Percentiles rank a stretch among this genome's conserved stretches.
Conservation (phyloP, 1,140 invertebrate species). For the Drosophila kepulauana region DNA sequence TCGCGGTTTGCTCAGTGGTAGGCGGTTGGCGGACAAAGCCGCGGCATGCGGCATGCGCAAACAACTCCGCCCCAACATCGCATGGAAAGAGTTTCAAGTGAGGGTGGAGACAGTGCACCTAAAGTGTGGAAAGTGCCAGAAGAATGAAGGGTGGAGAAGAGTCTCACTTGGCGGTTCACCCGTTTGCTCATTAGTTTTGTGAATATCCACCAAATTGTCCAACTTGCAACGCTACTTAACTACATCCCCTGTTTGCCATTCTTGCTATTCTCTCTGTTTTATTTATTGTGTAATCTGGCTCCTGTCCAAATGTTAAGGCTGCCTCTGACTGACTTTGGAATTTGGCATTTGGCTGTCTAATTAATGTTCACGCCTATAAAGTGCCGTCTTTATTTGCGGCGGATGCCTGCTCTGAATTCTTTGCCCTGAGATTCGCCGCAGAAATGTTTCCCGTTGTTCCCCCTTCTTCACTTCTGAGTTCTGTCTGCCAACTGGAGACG, state of each 20-base stretch:
- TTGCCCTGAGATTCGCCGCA: conserved; percentile 48
- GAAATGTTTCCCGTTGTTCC: conserved; percentile 46
- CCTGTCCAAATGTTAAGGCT: conserved; percentile 36
- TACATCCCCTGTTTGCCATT: neutral
- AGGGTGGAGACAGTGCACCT: conserved; percentile 30
- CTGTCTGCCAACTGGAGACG: conserved; percentile 8
- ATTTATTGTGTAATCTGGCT: conserved; percentile 63
- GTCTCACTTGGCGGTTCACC: conserved; percentile 13
- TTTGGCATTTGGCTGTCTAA: conserved; percentile 57
- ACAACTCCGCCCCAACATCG: conserved; percentile 62
- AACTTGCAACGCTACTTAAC: conserved; percentile 3
- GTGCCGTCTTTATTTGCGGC: conserved; percentile 70
- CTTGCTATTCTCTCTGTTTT: conserved; percentile 50
- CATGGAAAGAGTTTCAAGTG: conserved; percentile 30
- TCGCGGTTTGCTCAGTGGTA: conserved; percentile 46
- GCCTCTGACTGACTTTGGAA: conserved; percentile 34
- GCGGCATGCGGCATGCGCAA: conserved; percentile 60
- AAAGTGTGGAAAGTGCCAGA: neutral
- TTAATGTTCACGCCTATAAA: conserved; percentile 78
- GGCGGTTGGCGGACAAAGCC: conserved; percentile 40
- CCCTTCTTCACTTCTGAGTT: neutral
- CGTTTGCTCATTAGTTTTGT: conserved; percentile 50
- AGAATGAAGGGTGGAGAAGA: neutral
- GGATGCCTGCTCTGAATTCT: conserved; percentile 59
- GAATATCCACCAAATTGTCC: conserved; percentile 32